Conservation (phyloP, 2,888 invertebrate genomes). For the Ichneumoninae sp. region DNA sequence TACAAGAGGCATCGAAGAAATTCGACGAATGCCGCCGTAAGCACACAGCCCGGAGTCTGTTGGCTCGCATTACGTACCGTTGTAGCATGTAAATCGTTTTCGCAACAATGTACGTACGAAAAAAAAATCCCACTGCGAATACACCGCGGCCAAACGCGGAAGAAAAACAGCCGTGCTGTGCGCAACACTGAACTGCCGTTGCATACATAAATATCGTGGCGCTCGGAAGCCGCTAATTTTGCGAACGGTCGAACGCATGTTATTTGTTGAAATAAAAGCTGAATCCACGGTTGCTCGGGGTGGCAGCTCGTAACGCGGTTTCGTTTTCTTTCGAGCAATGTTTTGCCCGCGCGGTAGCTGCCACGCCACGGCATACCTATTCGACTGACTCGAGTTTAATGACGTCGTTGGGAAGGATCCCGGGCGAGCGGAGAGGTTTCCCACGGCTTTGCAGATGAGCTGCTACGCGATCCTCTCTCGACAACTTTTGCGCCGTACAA, state of each 20-base stretch:
- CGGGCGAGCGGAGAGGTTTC: conserved; percentile 17
- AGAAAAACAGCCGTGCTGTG: conserved; percentile 3
- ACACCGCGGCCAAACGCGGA: conserved; percentile 12
- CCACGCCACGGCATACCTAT: conserved; percentile 22
- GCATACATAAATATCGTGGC: conserved; percentile 37
- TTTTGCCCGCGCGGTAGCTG: conserved; percentile 37
- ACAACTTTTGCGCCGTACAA: background rate
- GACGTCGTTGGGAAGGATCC: conserved; percentile 52
- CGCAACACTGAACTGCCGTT: conserved; percentile 14
- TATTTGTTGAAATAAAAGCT: conserved; percentile 50
- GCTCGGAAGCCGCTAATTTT: conserved; percentile 49
- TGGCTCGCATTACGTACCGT: conserved; percentile 18
- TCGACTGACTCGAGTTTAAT: conserved; percentile 60
- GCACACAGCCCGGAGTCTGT: conserved; percentile 6
- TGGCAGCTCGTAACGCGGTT: conserved; percentile 54
- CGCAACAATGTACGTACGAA: conserved; percentile 25
- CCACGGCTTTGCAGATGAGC: conserved; percentile 42
- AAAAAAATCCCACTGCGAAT: conserved; percentile 20
- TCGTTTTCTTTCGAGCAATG: conserved; percentile 52
- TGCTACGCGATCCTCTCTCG: background rate
- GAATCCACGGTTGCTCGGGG: background rate
- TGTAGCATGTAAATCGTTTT: conserved; percentile 31
- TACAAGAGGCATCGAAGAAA: background rate
- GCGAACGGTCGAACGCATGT: conserved; percentile 26
- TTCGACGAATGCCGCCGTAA: conserved; percentile 11